Percentiles rank a stretch among this genome's conserved stretches.
Conservation (phyloP, 1,140 invertebrate genomes). For the Oscheius sp. region DNA sequence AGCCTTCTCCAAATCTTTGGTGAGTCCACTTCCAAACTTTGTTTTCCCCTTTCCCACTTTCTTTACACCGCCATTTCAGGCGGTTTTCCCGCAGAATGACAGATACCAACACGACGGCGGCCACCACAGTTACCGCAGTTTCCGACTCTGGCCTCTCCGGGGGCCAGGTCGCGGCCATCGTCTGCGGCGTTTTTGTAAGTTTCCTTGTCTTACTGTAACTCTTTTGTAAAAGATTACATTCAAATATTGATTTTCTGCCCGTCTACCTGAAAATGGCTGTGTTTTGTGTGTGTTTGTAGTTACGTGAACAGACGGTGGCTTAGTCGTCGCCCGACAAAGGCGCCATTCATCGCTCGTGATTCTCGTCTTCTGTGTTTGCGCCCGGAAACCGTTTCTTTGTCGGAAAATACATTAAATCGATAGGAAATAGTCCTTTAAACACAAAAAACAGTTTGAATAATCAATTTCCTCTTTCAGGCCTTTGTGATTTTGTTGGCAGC, state of each 20-base stretch:
- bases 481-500: constrained; percentile 40
- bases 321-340: no score
- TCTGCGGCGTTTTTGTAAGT: constrained; percentile 52
- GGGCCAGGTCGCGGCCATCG: constrained; percentile 43
- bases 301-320: no score
- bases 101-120: not conserved
- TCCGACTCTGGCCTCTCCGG: constrained; percentile 21
- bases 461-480: constrained; percentile 36
- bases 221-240: not conserved
- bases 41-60: no score
- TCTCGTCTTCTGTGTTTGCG: not conserved
- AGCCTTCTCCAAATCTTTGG: not conserved
- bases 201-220: not conserved
- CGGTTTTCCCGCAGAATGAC: not conserved
- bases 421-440: not conserved
- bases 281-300: no score
- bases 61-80: not conserved
- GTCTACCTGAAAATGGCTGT: not conserved
- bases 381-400: not conserved
- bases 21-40: constrained; percentile 3
- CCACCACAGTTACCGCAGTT: not conserved
- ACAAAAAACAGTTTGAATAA: not conserved
- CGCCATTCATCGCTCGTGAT: no score
- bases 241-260: not conserved
- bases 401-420: constrained; percentile 11